These are phyloP conservation scores for Leptarthrus brevirostris DNA, from an alignment of 2,888 invertebrate species.

Conservation along the genomic window DNA sequence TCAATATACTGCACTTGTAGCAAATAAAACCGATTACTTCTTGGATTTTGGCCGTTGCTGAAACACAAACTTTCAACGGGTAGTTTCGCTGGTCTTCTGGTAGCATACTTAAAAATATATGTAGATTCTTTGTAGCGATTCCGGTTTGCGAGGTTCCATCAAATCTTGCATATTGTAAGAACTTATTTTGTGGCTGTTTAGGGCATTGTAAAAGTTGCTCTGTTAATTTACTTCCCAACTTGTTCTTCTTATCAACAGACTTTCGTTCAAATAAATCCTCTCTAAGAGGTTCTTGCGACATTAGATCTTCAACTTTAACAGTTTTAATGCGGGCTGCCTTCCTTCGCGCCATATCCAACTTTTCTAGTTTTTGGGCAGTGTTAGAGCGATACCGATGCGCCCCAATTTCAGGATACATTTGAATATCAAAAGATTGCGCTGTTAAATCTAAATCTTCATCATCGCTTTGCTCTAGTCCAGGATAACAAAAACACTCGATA, in stretches of 20 bases:
- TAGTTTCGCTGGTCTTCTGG: slow-evolving; percentile 83
- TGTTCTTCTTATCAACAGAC: slow-evolving; percentile 63
- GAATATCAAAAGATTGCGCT: slow-evolving; percentile 82
- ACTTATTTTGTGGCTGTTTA: slow-evolving; percentile 84
- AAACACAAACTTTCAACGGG: slow-evolving; percentile 84
- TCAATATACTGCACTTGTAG: slow-evolving; percentile 80
- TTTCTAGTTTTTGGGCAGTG: slow-evolving; percentile 88
- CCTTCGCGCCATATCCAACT: slow-evolving; percentile 86
- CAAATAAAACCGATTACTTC: slow-evolving; percentile 94
- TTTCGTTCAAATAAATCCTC: slow-evolving; percentile 68
- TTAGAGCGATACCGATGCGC: slow-evolving; percentile 82
- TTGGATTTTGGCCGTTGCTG: slow-evolving; percentile 85
- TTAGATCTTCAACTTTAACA: slow-evolving; percentile 77
- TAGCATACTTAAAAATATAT: slow-evolving; percentile 91
- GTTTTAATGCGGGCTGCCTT: slow-evolving; percentile 82
- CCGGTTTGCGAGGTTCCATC: slow-evolving; percentile 89
- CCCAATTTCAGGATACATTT: slow-evolving; percentile 74
- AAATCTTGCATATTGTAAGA: slow-evolving; percentile 89
- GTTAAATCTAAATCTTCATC: slow-evolving; percentile 77
- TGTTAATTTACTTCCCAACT: slow-evolving; percentile 73
- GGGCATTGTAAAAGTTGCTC: slow-evolving; percentile 82
- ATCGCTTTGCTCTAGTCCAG: slow-evolving; percentile 82
- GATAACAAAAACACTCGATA: slow-evolving; percentile 74
- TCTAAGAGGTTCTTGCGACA: slow-evolving; percentile 69
- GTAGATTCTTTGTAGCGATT: slow-evolving; percentile 83